These are phyloP conservation scores for Labeo rohita DNA, from an alignment of 2,113 vertebrate genomes.

Conservation along the genomic window DNA sequence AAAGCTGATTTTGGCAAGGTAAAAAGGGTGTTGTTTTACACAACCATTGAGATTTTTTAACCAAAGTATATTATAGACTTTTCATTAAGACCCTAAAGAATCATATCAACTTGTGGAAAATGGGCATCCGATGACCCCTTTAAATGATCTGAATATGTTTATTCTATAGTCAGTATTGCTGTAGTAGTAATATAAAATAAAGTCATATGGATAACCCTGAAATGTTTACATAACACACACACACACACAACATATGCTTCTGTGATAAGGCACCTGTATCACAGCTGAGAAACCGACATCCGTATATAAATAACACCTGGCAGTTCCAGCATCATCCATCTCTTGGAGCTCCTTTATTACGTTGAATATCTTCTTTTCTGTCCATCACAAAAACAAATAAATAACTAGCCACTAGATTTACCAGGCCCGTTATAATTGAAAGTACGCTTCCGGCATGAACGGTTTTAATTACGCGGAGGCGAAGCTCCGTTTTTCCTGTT, in stretches of 20 bases:
- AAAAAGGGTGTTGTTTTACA: too few relatives aligned
- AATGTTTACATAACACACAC: background rate
- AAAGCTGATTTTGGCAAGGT: too few relatives aligned
- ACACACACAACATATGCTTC: background rate
- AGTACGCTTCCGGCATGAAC: constrained; percentile 55
- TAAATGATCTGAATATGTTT: too few relatives aligned
- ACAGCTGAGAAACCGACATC: background rate
- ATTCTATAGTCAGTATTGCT: background rate
- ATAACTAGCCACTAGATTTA: constrained; percentile 61
- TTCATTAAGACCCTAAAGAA: too few relatives aligned
- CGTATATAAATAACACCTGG: background rate
- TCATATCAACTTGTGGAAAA: too few relatives aligned
- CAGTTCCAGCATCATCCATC: background rate
- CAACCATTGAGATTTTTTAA: too few relatives aligned
- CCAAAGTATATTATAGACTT: too few relatives aligned
- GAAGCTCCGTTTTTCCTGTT: constrained; percentile 58
- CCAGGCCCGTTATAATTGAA: constrained; percentile 56
- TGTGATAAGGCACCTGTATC: background rate
- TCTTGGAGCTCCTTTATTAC: background rate
- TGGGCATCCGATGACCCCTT: too few relatives aligned
- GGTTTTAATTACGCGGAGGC: constrained; percentile 63
- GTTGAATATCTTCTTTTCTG: background rate
- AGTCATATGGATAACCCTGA: background rate
- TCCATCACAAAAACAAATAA: constrained; percentile 57
- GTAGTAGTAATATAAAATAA: background rate